phyloP scores from a whole-genome alignment of 2,797 vertebrate genomes.

The Cyprinodon diabolis region DNA sequence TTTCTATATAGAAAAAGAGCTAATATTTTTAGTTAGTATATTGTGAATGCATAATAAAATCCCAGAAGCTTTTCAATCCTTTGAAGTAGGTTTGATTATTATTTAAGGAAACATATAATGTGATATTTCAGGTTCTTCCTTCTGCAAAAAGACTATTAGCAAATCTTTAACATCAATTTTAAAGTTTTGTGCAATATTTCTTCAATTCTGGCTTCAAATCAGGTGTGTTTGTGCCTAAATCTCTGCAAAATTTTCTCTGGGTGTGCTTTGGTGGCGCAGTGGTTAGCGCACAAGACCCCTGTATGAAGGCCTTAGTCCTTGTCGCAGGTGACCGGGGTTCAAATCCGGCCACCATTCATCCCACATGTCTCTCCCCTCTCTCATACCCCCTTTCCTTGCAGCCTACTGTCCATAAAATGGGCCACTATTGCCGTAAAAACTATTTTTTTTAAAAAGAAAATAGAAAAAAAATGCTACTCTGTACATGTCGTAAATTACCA shows the following conservation, averaged over 20 bases:
- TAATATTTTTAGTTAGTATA: not conserved
- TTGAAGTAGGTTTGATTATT: not conserved
- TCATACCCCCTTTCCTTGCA: no score
- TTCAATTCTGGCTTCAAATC: not conserved
- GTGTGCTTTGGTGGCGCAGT: no score
- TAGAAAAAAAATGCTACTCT: not conserved
- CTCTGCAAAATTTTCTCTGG: not conserved
- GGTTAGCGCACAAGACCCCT: no score
- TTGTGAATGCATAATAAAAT: not conserved
- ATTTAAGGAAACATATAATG: not conserved
- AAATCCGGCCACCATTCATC: no score
- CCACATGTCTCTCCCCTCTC: no score
- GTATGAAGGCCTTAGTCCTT: no score
- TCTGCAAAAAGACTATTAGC: not conserved
- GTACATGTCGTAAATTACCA: not conserved
- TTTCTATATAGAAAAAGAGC: not conserved
- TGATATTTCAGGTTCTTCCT: not conserved
- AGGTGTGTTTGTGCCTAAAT: not conserved
- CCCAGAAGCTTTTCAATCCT: not conserved
- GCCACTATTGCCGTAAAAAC: no score
- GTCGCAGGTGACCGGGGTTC: no score
- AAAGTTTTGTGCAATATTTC: not conserved
- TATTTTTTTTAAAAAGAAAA: no score
- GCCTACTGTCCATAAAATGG: no score
- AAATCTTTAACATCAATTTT: not conserved